Conservation (phyloP, 1,140 invertebrate genomes). For the Elymnias hypermnestra region DNA sequence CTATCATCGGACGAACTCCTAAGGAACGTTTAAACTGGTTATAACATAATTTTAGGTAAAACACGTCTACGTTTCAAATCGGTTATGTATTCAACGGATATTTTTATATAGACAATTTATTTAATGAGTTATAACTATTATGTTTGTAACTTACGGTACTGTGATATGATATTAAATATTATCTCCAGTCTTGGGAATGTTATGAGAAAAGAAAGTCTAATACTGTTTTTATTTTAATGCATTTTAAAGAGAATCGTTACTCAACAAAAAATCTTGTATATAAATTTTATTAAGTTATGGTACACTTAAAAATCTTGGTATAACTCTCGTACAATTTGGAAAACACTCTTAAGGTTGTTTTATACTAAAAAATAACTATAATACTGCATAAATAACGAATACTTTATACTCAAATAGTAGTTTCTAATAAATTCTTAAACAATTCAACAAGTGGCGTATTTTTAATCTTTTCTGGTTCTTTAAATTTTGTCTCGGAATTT, state of each 20-base stretch:
- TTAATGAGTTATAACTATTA: conserved; percentile 34
- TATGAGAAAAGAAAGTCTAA: conserved; percentile 10
- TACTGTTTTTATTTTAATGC: conserved; percentile 1
- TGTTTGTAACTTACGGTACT: conserved; percentile 54
- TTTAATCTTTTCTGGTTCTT: no score
- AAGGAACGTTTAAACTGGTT: conserved; percentile 50
- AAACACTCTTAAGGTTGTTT: no score
- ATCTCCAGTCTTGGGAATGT: conserved; percentile 15
- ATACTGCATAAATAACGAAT: no score
- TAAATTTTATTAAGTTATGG: conserved; percentile 5
- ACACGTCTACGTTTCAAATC: conserved; percentile 38
- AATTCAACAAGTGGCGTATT: no score
- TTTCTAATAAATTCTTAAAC: no score
- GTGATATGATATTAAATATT: conserved; percentile 46
- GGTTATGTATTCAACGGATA: conserved; percentile 36
- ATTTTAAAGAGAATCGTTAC: background rate
- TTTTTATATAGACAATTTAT: conserved; percentile 45
- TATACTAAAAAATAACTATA: no score
- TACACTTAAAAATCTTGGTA: conserved; percentile 9
- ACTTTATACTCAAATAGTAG: no score
- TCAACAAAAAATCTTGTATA: conserved; percentile 10
- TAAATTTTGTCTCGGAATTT: no score
- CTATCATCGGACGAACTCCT: conserved; percentile 62
- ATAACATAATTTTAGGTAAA: conserved; percentile 31
- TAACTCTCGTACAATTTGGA: no score